These are phyloP conservation scores for Eupeodes corollae DNA, from an alignment of 1,140 invertebrate species.

Conservation along the genomic window DNA sequence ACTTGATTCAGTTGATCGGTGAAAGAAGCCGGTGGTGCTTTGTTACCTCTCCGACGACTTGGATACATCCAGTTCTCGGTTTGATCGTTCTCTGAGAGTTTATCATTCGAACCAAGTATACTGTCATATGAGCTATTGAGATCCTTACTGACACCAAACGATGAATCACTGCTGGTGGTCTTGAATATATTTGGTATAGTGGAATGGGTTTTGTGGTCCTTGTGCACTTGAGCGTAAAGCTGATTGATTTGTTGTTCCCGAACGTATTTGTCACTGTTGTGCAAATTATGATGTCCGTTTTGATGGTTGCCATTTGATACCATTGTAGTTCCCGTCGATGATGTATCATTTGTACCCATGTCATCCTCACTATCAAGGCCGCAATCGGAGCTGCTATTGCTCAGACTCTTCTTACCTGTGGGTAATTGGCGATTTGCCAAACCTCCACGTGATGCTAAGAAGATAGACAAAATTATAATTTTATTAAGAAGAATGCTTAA, in stretches of 20 bases:
- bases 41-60: conserved; percentile 27
- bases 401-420: conserved; percentile 23
- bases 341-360: conserved; percentile 1
- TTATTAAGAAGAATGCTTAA: conserved; percentile 1
- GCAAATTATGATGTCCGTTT: conserved; percentile 7
- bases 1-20: conserved; percentile 76
- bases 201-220: conserved; percentile 28
- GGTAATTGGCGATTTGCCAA: conserved; percentile 46
- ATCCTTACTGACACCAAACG: conserved; percentile 31
- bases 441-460: conserved; percentile 48
- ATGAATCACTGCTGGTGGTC: conserved; percentile 30
- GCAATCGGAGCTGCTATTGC: conserved; percentile 33
- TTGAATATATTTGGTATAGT: conserved; percentile 29
- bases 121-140: conserved; percentile 37
- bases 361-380: conserved; percentile 25
- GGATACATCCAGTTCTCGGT: conserved; percentile 37
- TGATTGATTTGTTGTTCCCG: conserved; percentile 34
- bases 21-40: conserved; percentile 54
- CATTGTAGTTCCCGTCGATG: conserved; percentile 3
- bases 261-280: conserved; percentile 29
- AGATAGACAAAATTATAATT: conserved; percentile 13
- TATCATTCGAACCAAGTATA: conserved; percentile 36
- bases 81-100: conserved; percentile 33
- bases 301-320: background rate
- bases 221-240: conserved; percentile 35